Evolutionary conservation across 2,113 vertebrate species (phyloP), one percentile per base, ranked within the genome.

Genomic region (Cephalopholis sonnerati): DNA sequence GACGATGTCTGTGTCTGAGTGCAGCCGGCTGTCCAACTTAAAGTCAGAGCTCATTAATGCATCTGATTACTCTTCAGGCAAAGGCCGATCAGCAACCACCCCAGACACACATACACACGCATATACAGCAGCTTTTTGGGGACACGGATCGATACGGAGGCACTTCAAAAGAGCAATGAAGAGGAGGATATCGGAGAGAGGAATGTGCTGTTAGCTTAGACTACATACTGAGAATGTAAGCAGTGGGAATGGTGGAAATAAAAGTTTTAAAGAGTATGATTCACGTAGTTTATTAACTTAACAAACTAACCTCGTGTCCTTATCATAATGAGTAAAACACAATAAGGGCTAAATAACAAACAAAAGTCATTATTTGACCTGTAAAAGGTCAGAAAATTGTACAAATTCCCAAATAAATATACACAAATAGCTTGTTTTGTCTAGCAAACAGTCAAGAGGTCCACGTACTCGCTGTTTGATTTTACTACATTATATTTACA

Each of bases 1-100:
- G 91, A 95, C 79, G 66, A 54, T 61, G 79, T 84, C 89, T 90
- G 89, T 87, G 91, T 92, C 87, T 89, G 85, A 90, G 91, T 86
- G 79, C 86, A 82, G 82, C 87, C 66, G 32, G 78, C 77, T 89
- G 90, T 89, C 81, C 82, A 77, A 90, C 85, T 86, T 87, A 67
- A 91, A 92, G 90, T 86, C 82, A 58, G 77, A 53, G 71, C 85
- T 94, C 93, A 93, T 94, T 94, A 91, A 94, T 93, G 88, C 82
- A 82, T 90, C 88, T 81, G 90, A 93, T 93, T 91, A 91, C 85
- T 89, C 87, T 88, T 83, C 55, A 72, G 84, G 80, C 79, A 85
- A 84, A 82, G 88, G 78, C 83, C 51, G 29, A 92, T 84, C 70
- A 76, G 86, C 85, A 75, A 71, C 69, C 32, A 3, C 20, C 20